These are phyloP conservation scores for Eudorcas thomsonii DNA, from an alignment of 2,113 vertebrate species.

Conservation along the genomic window DNA sequence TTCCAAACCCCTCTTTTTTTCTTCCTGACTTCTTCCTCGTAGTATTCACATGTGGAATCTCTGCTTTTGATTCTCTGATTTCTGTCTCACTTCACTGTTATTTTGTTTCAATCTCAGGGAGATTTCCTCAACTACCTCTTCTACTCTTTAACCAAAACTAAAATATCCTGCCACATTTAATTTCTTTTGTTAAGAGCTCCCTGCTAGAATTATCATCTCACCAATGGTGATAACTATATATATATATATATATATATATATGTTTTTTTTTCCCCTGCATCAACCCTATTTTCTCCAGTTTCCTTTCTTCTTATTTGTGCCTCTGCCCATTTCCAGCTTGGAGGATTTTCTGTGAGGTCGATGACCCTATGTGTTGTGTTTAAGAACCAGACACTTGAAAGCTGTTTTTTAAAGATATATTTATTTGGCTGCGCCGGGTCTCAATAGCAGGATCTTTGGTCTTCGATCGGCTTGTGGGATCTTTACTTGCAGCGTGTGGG, in stretches of 20 bases:
- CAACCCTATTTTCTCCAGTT: not conserved
- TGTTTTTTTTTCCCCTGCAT: rapidly evolving
- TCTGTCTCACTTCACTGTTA: not conserved
- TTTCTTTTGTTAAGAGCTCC: not conserved
- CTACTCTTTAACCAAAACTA: not conserved
- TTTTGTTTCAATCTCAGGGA: not conserved
- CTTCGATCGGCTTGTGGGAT: not conserved
- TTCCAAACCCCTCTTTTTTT: not conserved
- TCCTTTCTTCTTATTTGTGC: not conserved
- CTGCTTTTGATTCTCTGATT: not conserved
- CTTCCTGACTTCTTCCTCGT: not conserved
- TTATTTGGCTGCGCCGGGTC: not conserved
- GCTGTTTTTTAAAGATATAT: not conserved
- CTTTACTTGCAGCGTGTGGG: not conserved
- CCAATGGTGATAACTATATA: too few relatives aligned
- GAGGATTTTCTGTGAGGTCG: not conserved
- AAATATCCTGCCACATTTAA: not conserved
- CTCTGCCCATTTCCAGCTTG: not conserved
- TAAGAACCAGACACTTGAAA: not conserved
- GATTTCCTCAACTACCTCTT: not conserved
- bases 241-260: not conserved
- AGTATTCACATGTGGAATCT: too few relatives aligned
- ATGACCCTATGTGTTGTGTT: not conserved
- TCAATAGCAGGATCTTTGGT: not conserved
- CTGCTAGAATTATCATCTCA: not conserved